Conservation (phyloP, 1,140 invertebrate species). For the Brachystomella parvula region DNA sequence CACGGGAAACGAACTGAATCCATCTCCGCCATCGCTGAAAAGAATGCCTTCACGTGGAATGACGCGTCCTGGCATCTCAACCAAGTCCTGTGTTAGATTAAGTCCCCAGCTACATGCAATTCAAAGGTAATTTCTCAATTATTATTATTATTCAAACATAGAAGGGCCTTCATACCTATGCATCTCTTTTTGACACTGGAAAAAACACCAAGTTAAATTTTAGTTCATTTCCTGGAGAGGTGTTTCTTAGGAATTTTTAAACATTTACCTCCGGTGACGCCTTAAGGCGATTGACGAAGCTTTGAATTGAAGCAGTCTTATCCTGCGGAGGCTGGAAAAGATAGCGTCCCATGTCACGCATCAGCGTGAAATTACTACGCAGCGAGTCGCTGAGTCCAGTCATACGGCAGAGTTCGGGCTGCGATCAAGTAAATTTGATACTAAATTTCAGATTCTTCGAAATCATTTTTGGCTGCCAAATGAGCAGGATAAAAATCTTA, state of each 20-base stretch:
- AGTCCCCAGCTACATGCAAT: too few relatives aligned
- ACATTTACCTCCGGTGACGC: neutral
- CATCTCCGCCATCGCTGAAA: neutral
- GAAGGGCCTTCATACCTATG: neutral
- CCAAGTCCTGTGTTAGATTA: neutral
- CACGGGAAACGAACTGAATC: neutral
- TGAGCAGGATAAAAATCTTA: too few relatives aligned
- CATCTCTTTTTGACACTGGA: neutral
- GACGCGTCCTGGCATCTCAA: neutral
- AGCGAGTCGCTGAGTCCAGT: slow-evolving; percentile 42
- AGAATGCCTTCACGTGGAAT: slow-evolving; percentile 11
- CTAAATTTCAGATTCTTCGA: too few relatives aligned
- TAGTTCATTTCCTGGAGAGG: neutral
- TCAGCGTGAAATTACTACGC: slow-evolving; percentile 39
- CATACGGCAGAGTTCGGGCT: slow-evolving; percentile 44
- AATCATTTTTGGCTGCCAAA: too few relatives aligned
- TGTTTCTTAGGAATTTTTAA: neutral
- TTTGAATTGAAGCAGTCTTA: slow-evolving; percentile 31
- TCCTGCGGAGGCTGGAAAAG: slow-evolving; percentile 45
- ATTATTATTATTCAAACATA: too few relatives aligned
- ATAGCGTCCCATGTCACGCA: slow-evolving; percentile 40
- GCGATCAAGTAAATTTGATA: too few relatives aligned
- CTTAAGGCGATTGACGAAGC: slow-evolving; percentile 34
- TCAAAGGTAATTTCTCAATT: too few relatives aligned
- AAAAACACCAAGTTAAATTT: neutral